phyloP scores from a whole-genome alignment of 2,113 vertebrate genomes.

The Triplophysa dalaica region DNA sequence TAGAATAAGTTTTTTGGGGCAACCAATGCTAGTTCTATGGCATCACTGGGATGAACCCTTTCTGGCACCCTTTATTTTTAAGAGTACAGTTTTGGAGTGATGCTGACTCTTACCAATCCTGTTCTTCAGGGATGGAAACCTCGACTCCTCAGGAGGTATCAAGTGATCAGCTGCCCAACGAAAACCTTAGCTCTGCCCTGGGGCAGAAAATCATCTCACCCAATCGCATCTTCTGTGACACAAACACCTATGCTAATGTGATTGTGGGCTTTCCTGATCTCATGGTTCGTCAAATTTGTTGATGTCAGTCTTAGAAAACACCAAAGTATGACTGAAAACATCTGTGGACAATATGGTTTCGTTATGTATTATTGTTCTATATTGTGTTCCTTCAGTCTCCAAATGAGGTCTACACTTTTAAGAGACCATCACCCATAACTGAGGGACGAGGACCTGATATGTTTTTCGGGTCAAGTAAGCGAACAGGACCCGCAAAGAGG shows the following conservation, averaged over 20 bases:
- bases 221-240: slow-evolving; percentile 87
- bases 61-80: too few relatives aligned
- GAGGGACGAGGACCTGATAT: slow-evolving; percentile 62
- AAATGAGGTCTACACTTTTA: slow-evolving; percentile 91
- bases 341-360: neutral
- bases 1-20: too few relatives aligned
- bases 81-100: too few relatives aligned
- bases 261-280: slow-evolving; percentile 94
- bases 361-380: neutral
- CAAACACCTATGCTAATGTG: slow-evolving; percentile 78
- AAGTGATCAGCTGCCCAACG: slow-evolving; percentile 84
- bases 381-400: slow-evolving; percentile 78
- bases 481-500: slow-evolving; percentile 71
- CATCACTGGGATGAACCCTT: too few relatives aligned
- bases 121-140: slow-evolving; percentile 68
- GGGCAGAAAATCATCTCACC: slow-evolving; percentile 91
- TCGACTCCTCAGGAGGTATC: slow-evolving; percentile 80
- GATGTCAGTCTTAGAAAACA: neutral
- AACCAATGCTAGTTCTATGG: too few relatives aligned
- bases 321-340: neutral
- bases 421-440: slow-evolving; percentile 74
- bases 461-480: slow-evolving; percentile 75
- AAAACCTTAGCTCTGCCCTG: slow-evolving; percentile 88
- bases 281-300: slow-evolving; percentile 78
- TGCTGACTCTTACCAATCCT: slow-evolving; percentile 6